Conservation (phyloP, 2,113 vertebrate genomes). For the Podilymbus podiceps region DNA sequence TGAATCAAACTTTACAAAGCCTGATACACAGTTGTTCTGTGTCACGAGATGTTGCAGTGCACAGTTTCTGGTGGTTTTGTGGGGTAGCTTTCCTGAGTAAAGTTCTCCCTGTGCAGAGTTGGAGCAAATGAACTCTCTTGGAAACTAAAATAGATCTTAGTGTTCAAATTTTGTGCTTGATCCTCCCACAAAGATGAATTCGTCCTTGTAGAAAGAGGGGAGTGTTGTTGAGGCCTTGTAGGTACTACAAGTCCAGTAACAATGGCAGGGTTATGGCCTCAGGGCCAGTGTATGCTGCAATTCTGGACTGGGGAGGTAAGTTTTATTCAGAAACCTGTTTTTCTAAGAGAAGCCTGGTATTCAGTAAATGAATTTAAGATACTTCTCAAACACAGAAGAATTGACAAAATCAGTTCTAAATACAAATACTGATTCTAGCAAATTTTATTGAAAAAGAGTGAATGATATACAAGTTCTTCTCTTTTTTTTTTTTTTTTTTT, state of each 20-base stretch:
- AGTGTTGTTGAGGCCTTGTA: background rate
- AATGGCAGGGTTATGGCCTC: background rate
- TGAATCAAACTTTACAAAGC: background rate
- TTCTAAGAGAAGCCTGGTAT: background rate
- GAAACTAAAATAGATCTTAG: background rate
- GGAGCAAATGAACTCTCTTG: background rate
- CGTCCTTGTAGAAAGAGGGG: background rate
- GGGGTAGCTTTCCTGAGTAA: background rate
- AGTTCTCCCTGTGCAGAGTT: background rate
- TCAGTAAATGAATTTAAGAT: background rate
- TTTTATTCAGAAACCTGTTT: background rate
- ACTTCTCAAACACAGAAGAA: background rate
- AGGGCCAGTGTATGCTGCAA: fast-evolving
- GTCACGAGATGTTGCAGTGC: too few relatives aligned
- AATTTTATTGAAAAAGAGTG: background rate
- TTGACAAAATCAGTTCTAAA: background rate
- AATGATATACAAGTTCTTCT: background rate
- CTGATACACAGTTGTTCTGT: background rate
- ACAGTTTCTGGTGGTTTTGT: background rate
- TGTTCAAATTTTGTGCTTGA: background rate
- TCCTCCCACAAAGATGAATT: background rate
- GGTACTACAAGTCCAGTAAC: background rate
- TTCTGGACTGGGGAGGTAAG: background rate
- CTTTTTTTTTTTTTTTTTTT: background rate
- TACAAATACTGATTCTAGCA: background rate